These are phyloP conservation scores for Drosophila sulfurigaster DNA, from an alignment of 1,140 invertebrate genomes.

Conservation along the genomic window DNA sequence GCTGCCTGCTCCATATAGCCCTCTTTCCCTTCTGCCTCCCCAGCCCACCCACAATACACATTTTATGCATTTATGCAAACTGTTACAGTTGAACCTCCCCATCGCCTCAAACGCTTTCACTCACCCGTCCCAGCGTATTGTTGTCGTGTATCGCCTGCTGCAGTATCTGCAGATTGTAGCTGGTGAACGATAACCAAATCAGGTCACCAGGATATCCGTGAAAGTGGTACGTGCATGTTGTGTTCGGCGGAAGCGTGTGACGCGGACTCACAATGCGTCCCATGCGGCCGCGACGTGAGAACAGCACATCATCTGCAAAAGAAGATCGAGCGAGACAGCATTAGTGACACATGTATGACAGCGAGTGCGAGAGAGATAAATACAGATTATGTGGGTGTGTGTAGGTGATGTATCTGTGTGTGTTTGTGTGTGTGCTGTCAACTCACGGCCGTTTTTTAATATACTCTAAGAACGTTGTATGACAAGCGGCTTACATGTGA, in stretches of 20 bases:
- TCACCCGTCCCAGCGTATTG: constrained; percentile 83
- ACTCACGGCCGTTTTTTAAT: constrained; percentile 66
- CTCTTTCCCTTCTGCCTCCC: background rate
- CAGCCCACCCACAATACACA: constrained; percentile 5
- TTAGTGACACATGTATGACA: constrained; percentile 9
- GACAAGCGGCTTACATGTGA: constrained; percentile 77
- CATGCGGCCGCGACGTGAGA: constrained; percentile 86
- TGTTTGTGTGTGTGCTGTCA: constrained; percentile 22
- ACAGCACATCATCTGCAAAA: constrained; percentile 85
- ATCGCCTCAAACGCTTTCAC: constrained; percentile 53
- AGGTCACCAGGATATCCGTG: constrained; percentile 91
- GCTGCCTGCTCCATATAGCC: background rate
- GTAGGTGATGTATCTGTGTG: background rate
- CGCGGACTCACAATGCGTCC: constrained; percentile 91
- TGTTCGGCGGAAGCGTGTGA: constrained; percentile 93
- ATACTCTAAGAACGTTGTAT: constrained; percentile 72
- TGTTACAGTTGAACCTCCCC: constrained; percentile 26
- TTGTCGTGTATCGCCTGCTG: constrained; percentile 86
- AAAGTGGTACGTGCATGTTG: constrained; percentile 94
- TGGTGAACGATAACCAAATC: constrained; percentile 95
- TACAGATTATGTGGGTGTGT: constrained; percentile 46
- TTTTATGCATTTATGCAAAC: constrained; percentile 74
- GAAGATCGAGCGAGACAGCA: constrained; percentile 19
- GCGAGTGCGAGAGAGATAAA: constrained; percentile 42
- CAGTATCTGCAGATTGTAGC: constrained; percentile 91